A percentile compares a stretch with the other conserved stretches of the same genome.
phyloP scores from a whole-genome alignment of 2,888 invertebrate species.

The Sympetrum striolatum region DNA sequence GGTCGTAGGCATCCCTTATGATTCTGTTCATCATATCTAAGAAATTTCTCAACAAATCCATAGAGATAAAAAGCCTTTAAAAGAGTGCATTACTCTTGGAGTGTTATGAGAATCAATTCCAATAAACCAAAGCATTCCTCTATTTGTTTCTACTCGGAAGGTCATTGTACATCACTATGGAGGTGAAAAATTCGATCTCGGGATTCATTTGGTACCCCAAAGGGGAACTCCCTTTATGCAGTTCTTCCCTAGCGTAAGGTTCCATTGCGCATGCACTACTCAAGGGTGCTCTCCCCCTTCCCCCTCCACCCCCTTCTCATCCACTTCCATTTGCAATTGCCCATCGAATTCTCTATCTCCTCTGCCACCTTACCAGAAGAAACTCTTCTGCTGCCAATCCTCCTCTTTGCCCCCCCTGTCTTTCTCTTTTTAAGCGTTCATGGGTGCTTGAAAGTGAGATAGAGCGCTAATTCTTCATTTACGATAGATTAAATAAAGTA shows the following conservation, averaged over 20 bases:
- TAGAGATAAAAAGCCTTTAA: too few species aligned
- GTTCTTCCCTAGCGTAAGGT: neutral
- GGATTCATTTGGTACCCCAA: neutral
- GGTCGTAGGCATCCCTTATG: too few species aligned
- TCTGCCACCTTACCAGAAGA: neutral
- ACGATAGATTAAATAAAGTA: too few species aligned
- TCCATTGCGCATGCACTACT: neutral
- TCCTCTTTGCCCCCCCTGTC: neutral
- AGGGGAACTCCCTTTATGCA: neutral
- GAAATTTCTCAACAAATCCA: too few species aligned
- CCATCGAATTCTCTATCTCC: neutral
- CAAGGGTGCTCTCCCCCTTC: neutral
- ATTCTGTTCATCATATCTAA: too few species aligned
- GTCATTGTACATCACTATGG: neutral
- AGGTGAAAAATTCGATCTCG: slow-evolving; percentile 17
- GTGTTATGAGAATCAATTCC: neutral
- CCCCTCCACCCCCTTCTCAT: neutral
- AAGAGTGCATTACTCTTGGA: too few species aligned
- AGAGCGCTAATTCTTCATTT: too few species aligned
- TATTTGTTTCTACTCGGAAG: neutral
- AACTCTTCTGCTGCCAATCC: neutral
- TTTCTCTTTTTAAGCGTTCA: neutral
- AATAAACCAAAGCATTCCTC: neutral
- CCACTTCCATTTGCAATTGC: neutral
- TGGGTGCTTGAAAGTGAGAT: too few species aligned